These are phyloP conservation scores for Dendrolimus kikuchii DNA, from an alignment of 1,140 invertebrate species.

Conservation along the genomic window DNA sequence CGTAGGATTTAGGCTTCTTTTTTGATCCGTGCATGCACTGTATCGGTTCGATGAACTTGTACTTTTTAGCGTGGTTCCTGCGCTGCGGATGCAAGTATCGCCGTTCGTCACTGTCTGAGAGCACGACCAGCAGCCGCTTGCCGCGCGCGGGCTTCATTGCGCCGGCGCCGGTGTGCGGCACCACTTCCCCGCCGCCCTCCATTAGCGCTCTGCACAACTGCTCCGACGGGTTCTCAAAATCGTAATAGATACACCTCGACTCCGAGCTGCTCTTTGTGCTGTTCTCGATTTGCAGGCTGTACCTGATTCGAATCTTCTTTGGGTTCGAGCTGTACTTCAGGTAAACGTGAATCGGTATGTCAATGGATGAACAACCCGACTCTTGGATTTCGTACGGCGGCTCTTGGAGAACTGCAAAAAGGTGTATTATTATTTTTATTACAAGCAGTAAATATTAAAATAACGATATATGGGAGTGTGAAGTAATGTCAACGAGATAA, in stretches of 20 bases:
- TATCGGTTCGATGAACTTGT: conserved; percentile 47
- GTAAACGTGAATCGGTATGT: conserved; percentile 64
- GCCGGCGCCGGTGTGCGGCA: conserved; percentile 28
- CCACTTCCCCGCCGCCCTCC: conserved; percentile 50
- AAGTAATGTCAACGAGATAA: conserved; percentile 19
- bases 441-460: conserved; percentile 11
- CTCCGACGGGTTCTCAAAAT: conserved; percentile 55
- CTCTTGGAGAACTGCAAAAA: conserved; percentile 61
- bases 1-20: conserved; percentile 27
- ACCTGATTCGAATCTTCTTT: conserved; percentile 57
- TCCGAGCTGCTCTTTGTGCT: conserved; percentile 46
- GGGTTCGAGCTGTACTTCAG: conserved; percentile 54
- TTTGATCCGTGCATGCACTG: conserved; percentile 34
- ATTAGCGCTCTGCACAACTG: conserved; percentile 46
- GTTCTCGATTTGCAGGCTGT: conserved; percentile 56
- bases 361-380: conserved; percentile 56
- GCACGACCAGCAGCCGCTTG: conserved; percentile 32
- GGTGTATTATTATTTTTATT: conserved; percentile 8
- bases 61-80: conserved; percentile 15
- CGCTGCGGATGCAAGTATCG: conserved; percentile 18
- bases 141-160: conserved; percentile 11
- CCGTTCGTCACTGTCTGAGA: conserved; percentile 28
- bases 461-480: conserved; percentile 4
- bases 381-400: conserved; percentile 67
- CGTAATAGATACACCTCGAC: conserved; percentile 53